Conservation (phyloP, 1,140 invertebrate species). For the Eriocheir sinensis region DNA sequence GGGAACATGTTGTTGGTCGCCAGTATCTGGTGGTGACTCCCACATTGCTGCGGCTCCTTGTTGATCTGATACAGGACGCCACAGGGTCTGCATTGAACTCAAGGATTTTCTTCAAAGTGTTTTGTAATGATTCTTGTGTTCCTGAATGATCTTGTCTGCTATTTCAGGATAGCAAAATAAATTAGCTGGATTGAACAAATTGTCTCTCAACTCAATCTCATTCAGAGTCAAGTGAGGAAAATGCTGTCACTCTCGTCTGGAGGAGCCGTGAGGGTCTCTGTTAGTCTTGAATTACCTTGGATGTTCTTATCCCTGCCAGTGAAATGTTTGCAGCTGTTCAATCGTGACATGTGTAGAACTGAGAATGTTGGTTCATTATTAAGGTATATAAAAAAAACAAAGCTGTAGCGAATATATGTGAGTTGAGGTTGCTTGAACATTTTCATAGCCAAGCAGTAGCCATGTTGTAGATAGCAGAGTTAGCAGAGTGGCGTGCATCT, state of each 20-base stretch:
- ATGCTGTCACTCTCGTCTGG: slow-evolving; percentile 10
- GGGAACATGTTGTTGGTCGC: background rate
- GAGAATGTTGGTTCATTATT: slow-evolving; percentile 31
- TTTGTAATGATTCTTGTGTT: background rate
- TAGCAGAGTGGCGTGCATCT: background rate
- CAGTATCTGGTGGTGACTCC: background rate
- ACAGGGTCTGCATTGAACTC: background rate
- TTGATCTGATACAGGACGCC: background rate
- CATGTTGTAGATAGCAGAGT: slow-evolving; percentile 19
- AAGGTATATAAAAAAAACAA: slow-evolving; percentile 15
- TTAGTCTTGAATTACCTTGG: background rate
- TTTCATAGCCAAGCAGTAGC: slow-evolving; percentile 48
- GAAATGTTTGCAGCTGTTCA: slow-evolving; percentile 65
- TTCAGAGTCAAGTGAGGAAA: slow-evolving; percentile 26
- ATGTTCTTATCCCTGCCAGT: slow-evolving; percentile 35
- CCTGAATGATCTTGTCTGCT: slow-evolving; percentile 5
- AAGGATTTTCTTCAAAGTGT: background rate
- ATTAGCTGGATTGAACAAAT: slow-evolving; percentile 18
- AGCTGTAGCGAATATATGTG: slow-evolving; percentile 48
- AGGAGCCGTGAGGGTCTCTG: background rate
- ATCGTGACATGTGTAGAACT: slow-evolving; percentile 54
- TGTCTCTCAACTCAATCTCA: slow-evolving; percentile 56
- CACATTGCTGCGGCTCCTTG: background rate
- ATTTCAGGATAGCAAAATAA: background rate
- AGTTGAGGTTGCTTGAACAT: slow-evolving; percentile 40